phyloP scores from a whole-genome alignment of 2,797 vertebrate genomes.

The Monodelphis domestica region DNA sequence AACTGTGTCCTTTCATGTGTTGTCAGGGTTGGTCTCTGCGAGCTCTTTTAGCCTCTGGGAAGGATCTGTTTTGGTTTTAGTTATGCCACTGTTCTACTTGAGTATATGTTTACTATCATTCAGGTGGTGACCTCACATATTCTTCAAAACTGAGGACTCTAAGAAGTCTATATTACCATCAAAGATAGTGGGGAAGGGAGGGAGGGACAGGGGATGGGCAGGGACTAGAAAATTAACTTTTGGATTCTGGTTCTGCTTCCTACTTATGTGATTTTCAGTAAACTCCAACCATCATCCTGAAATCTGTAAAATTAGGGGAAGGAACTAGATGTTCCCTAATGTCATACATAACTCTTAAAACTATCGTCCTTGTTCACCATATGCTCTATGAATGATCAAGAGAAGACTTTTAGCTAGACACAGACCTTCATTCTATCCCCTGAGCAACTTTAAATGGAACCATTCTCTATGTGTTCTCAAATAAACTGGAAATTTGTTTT shows the following conservation, averaged over 20 bases:
- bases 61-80: background rate
- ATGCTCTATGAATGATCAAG: background rate
- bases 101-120: background rate
- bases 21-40: background rate
- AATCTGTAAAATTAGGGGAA: background rate
- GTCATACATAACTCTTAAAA: background rate
- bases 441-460: background rate
- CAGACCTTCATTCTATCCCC: background rate
- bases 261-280: background rate
- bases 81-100: background rate
- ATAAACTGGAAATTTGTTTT: background rate
- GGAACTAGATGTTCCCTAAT: background rate
- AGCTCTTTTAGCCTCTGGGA: background rate
- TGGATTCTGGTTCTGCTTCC: background rate
- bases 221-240: background rate
- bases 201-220: no score
- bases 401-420: background rate
- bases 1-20: background rate
- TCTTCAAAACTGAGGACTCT: background rate
- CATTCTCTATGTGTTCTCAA: constrained; percentile 4
- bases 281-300: background rate
- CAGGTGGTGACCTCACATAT: background rate
- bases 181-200: background rate
- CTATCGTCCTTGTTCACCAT: background rate
- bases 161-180: background rate